Evolutionary conservation across 2,888 invertebrate genomes (phyloP).

Genomic region (Drosophila prostipennis): DNA sequence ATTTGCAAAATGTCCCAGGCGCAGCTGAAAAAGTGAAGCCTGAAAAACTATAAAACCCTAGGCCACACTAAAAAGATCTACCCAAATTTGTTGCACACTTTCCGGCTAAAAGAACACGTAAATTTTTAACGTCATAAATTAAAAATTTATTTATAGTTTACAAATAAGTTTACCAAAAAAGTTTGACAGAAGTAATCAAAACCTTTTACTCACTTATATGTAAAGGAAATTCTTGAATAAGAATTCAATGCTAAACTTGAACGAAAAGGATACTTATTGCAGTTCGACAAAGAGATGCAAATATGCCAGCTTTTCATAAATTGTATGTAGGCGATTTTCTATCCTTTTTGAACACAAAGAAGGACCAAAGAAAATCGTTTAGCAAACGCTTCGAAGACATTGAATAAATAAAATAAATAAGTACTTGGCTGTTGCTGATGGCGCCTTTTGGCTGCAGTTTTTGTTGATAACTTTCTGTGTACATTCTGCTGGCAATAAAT

Average conservation of each 20-base stretch:
- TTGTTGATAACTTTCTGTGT: conserved; percentile 3
- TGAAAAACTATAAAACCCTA: not conserved
- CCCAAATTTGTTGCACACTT: not conserved
- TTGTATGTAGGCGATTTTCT: conserved; percentile 8
- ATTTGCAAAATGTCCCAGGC: conserved; percentile 13
- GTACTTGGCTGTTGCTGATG: conserved; percentile 14
- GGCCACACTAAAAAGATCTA: not conserved
- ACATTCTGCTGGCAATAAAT: conserved; percentile 35
- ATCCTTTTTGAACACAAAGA: conserved; percentile 21
- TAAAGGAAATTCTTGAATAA: no score
- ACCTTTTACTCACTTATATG: no score
- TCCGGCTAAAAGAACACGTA: not conserved
- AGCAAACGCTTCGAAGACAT: conserved; percentile 18
- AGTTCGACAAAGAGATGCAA: conserved; percentile 1
- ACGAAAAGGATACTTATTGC: not conserved
- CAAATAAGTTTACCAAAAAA: no score
- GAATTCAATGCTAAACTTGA: not conserved
- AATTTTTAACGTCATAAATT: no score
- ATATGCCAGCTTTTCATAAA: not conserved
- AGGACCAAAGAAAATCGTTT: conserved; percentile 20
- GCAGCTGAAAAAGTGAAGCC: not conserved
- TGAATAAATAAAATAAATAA: conserved; percentile 15
- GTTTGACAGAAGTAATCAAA: no score
- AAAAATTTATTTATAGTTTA: no score
- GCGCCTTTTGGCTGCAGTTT: conserved; percentile 16